These are phyloP conservation scores for Lissonota sp. DNA, from an alignment of 2,888 invertebrate genomes.

Conservation along the genomic window DNA sequence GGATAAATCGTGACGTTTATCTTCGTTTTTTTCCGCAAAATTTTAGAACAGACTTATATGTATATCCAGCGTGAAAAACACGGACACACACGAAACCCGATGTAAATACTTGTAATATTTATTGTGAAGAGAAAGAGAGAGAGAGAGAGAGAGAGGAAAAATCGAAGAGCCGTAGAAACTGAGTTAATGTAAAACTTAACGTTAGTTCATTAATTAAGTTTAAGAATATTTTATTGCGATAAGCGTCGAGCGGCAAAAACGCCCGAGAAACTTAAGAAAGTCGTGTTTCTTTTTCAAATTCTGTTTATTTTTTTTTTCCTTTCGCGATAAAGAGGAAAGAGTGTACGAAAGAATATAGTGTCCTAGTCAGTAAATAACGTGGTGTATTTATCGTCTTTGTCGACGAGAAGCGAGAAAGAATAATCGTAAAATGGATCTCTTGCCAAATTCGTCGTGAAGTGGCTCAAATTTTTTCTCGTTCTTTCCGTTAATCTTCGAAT, in stretches of 20 bases:
- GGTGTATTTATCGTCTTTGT: constrained; percentile 64
- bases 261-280: constrained; percentile 49
- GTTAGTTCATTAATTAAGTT: constrained; percentile 59
- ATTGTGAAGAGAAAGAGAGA: constrained; percentile 72
- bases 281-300: constrained; percentile 30
- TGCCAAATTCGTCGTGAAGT: constrained; percentile 77
- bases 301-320: constrained; percentile 20
- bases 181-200: constrained; percentile 51
- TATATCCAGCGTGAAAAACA: constrained; percentile 59
- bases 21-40: constrained; percentile 28
- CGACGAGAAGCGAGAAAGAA: constrained; percentile 55
- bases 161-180: constrained; percentile 56
- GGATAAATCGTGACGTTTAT: constrained; percentile 33
- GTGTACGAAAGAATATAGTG: constrained; percentile 69
- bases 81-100: constrained; percentile 60
- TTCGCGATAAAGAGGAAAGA: constrained; percentile 19
- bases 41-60: constrained; percentile 35
- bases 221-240: constrained; percentile 39
- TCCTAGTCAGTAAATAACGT: constrained; percentile 80
- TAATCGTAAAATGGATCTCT: constrained; percentile 72
- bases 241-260: constrained; percentile 38
- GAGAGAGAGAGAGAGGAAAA: constrained; percentile 7
- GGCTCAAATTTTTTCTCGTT: constrained; percentile 70
- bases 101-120: constrained; percentile 84
- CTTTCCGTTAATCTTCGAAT: constrained; percentile 39